Evolutionary conservation across 2,888 invertebrate genomes (phyloP).

Genomic region (Sthenelais limicola): DNA sequence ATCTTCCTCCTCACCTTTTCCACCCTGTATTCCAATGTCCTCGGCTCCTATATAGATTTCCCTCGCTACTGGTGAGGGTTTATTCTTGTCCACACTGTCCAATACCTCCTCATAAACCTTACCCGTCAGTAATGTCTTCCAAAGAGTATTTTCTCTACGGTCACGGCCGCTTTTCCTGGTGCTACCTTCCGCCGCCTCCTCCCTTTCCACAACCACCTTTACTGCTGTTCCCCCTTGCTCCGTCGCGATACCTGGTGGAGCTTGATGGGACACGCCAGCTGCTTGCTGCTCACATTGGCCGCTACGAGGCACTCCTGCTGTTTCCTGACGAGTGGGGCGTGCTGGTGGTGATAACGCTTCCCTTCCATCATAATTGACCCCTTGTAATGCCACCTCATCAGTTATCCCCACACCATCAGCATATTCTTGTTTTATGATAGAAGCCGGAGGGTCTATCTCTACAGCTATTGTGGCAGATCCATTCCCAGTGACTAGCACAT

Average conservation of each 20-base stretch:
- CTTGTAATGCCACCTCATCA: too few species aligned
- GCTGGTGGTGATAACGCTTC: neutral
- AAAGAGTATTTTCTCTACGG: slow-evolving; percentile 36
- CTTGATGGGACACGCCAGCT: slow-evolving; percentile 7
- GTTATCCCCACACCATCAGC: too few species aligned
- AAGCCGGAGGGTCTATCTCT: too few species aligned
- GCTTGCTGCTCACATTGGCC: neutral
- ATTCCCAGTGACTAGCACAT: too few species aligned
- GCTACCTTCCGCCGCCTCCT: neutral
- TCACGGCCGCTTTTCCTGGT: slow-evolving; percentile 34
- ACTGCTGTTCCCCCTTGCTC: neutral
- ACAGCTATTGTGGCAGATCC: too few species aligned
- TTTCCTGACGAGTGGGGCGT: slow-evolving; percentile 14
- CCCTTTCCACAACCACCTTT: slow-evolving; percentile 7
- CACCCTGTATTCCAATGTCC: too few species aligned
- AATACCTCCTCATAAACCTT: slow-evolving; percentile 39
- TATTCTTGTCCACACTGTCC: slow-evolving; percentile 24
- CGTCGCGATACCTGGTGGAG: neutral
- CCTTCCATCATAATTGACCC: slow-evolving; percentile 13
- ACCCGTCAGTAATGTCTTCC: slow-evolving; percentile 40
- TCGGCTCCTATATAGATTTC: too few species aligned
- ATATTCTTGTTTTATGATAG: too few species aligned
- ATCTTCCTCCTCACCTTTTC: too few species aligned
- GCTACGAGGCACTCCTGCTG: slow-evolving; percentile 4
- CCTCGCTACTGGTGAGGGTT: too few species aligned